Evolutionary conservation across 2,888 invertebrate genomes (phyloP).

Genomic region (Drosophila macrospina): DNA sequence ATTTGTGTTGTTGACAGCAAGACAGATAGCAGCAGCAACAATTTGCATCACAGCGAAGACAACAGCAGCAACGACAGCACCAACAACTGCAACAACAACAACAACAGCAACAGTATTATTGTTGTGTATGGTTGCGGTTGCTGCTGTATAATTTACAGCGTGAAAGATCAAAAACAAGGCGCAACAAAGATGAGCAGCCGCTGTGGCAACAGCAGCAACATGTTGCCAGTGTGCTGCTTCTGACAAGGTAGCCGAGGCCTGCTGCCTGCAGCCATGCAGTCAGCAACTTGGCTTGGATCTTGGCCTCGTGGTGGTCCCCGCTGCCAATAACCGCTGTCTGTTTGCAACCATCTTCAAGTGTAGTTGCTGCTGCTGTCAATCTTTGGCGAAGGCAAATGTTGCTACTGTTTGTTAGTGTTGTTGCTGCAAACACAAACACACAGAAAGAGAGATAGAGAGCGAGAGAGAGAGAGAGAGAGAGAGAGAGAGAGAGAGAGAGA

Average conservation of each 20-base stretch:
- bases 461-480: constrained; percentile 7
- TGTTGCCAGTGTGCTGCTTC: constrained; percentile 55
- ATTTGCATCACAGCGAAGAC: constrained; percentile 48
- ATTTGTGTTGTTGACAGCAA: constrained; percentile 70
- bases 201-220: constrained; percentile 44
- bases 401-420: constrained; percentile 71
- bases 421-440: constrained; percentile 17
- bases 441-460: constrained; percentile 5
- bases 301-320: constrained; percentile 59
- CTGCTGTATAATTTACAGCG: constrained; percentile 59
- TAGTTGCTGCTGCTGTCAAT: constrained; percentile 67
- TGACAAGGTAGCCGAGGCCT: constrained; percentile 56
- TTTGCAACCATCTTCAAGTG: constrained; percentile 45
- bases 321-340: constrained; percentile 37
- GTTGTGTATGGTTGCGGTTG: constrained; percentile 26
- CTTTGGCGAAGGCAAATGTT: constrained; percentile 75
- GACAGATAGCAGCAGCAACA: constrained; percentile 55
- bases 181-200: constrained; percentile 59
- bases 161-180: constrained; percentile 61
- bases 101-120: constrained; percentile 26
- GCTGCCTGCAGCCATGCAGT: constrained; percentile 35
- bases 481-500: constrained; percentile 18
- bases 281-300: constrained; percentile 33
- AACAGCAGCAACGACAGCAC: constrained; percentile 32
- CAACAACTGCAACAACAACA: constrained; percentile 52